Conservation (phyloP, 2,113 vertebrate species). For the Delphinapterus leucas region DNA sequence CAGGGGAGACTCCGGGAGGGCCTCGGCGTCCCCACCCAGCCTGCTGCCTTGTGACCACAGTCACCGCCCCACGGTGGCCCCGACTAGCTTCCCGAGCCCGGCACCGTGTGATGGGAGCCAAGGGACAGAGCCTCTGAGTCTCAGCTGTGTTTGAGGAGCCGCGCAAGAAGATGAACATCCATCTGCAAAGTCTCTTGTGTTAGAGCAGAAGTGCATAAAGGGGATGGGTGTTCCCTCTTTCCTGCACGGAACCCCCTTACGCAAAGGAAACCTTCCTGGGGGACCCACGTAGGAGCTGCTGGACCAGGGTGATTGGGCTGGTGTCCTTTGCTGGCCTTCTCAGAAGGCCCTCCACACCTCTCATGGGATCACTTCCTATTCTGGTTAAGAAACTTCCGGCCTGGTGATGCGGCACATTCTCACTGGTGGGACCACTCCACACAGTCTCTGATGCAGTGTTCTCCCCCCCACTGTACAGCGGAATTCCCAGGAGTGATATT, state of each 20-base stretch:
- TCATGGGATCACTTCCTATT: rapidly evolving
- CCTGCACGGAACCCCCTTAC: not conserved
- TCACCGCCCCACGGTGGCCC: not conserved
- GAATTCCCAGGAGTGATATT: rapidly evolving
- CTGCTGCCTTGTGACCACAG: rapidly evolving
- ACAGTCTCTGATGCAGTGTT: rapidly evolving
- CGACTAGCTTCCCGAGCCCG: too few relatives aligned
- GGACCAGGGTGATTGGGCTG: rapidly evolving
- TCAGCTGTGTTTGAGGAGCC: not conserved
- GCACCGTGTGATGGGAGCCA: rapidly evolving
- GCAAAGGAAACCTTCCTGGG: not conserved
- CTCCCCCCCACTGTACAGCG: rapidly evolving
- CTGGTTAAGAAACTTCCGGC: not conserved
- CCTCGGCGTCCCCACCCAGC: rapidly evolving
- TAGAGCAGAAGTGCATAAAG: too few relatives aligned
- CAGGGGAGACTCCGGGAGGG: not conserved
- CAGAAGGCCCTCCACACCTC: rapidly evolving
- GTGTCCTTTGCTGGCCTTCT: not conserved
- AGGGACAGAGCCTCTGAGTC: not conserved
- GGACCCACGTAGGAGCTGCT: rapidly evolving
- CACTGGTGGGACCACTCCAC: rapidly evolving
- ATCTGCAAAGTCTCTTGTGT: rapidly evolving
- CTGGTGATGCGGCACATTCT: rapidly evolving
- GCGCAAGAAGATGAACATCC: rapidly evolving
- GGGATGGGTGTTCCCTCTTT: not conserved